Base-by-base conservation (phyloP, 1,140 invertebrate species). In the Drosophila kepulauana region DNA sequence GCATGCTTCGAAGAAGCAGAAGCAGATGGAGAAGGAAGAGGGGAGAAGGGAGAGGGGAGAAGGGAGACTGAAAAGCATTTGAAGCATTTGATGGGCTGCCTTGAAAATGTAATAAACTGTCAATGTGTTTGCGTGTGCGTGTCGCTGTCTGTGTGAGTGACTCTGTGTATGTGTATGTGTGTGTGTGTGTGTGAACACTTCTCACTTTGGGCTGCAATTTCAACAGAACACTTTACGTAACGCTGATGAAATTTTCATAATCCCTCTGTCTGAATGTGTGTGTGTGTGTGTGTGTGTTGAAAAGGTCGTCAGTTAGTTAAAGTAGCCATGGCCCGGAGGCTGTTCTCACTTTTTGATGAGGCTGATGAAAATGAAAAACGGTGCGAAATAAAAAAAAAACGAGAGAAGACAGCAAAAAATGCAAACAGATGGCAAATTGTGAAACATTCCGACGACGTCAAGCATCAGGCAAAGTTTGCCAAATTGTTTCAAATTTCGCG, bases 31-130 rank as follows among this genome's bases (percentile, higher is more conserved):
- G 15, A 16, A 1, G 1, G 15, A 25, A 8, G 7, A 8, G 8
- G 20, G 20, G 8, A 61, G n/a, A 35, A 2, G 7, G 7, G 6
- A 25, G 7, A 11, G 10, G 15, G 15, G 33, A 35, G 6, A 51
- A 7, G 28, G 20, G 13, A 10, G 10, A 16, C 15, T 38, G 65
- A 66, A 30, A 30, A 52, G 58, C 79, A 84, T 84, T 84, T 80
- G 57, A 77, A 67, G 63, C 72, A 73, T 82, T 86, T 86, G 71
- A 86, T 71, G 79, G 67, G 78, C 78, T 77, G 72, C 82, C 84
- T 86, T 86, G 84, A 87, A 86, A 86, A 65, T 68, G 82, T 77
- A 74, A 87, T 86, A 87, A 88, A 87, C 66, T 70, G 66, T 49
- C 49, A 56, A 67, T 65, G 74, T 74, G 15, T 68, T 28, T 49